phyloP scores from a whole-genome alignment of 2,888 invertebrate genomes.

The Napeogenes sylphis region DNA sequence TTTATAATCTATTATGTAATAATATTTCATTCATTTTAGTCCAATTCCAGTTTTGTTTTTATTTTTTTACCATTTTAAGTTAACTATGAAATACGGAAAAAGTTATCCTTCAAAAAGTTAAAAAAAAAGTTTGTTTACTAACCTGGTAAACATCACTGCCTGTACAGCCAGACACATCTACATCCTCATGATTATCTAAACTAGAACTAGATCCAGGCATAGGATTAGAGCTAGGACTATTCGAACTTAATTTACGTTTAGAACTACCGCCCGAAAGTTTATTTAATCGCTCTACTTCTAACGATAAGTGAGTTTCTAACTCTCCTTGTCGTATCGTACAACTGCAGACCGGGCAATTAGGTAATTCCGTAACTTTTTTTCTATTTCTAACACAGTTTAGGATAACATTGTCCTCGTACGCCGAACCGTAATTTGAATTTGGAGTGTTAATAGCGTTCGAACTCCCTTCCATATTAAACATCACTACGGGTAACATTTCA shows the following conservation, averaged over 20 bases:
- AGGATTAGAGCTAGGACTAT: constrained; percentile 42
- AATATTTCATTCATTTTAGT: no score
- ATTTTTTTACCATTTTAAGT: no score
- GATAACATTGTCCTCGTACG: constrained; percentile 66
- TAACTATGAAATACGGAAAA: background rate
- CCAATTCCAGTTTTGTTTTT: no score
- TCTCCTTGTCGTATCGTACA: constrained; percentile 89
- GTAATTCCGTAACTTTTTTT: constrained; percentile 80
- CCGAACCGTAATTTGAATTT: constrained; percentile 35
- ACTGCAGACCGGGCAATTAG: constrained; percentile 94
- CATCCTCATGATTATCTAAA: constrained; percentile 46
- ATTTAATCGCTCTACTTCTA: constrained; percentile 81
- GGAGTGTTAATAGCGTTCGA: constrained; percentile 43
- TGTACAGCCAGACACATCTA: constrained; percentile 62
- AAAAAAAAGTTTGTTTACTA: constrained; percentile 16
- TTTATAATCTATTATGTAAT: no score
- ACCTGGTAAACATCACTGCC: constrained; percentile 73
- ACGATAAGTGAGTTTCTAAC: constrained; percentile 87
- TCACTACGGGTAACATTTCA: constrained; percentile 69
- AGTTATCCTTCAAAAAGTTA: background rate
- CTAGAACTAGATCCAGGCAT: constrained; percentile 54
- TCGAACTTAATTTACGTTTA: constrained; percentile 61
- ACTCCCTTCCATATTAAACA: constrained; percentile 70
- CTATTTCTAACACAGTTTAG: constrained; percentile 75
- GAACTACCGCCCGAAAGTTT: constrained; percentile 54